phyloP scores from a whole-genome alignment of 1,140 invertebrate genomes.

The Paraescarpia echinospica region DNA sequence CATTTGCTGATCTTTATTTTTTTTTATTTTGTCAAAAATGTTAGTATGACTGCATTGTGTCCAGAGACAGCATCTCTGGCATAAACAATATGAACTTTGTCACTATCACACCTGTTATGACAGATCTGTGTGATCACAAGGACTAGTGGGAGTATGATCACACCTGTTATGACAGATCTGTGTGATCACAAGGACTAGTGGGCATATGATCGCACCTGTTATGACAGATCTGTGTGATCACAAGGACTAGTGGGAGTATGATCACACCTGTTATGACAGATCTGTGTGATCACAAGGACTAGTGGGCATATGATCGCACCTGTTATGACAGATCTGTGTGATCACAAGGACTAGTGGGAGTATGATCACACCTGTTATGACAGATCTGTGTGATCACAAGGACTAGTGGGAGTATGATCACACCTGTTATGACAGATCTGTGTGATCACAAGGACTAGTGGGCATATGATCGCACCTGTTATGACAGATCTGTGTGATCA shows the following conservation, averaged over 20 bases:
- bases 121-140: neutral
- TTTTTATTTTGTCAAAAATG: neutral
- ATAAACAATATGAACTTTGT: neutral
- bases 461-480: too few relatives aligned
- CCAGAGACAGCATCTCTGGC: neutral
- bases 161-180: neutral
- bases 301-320: too few relatives aligned
- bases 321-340: neutral
- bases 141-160: too few relatives aligned
- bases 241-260: too few relatives aligned
- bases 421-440: slow-evolving; percentile 47
- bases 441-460: too few relatives aligned
- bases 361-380: neutral
- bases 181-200: too few relatives aligned
- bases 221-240: too few relatives aligned
- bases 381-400: neutral
- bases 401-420: neutral
- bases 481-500: too few relatives aligned
- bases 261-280: too few relatives aligned
- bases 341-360: too few relatives aligned
- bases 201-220: too few relatives aligned
- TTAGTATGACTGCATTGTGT: neutral
- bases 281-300: too few relatives aligned
- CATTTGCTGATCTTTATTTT: neutral
- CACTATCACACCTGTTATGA: neutral